Base-by-base conservation (phyloP, 1,140 invertebrate genomes). In the Sesamia nonagrioides region DNA sequence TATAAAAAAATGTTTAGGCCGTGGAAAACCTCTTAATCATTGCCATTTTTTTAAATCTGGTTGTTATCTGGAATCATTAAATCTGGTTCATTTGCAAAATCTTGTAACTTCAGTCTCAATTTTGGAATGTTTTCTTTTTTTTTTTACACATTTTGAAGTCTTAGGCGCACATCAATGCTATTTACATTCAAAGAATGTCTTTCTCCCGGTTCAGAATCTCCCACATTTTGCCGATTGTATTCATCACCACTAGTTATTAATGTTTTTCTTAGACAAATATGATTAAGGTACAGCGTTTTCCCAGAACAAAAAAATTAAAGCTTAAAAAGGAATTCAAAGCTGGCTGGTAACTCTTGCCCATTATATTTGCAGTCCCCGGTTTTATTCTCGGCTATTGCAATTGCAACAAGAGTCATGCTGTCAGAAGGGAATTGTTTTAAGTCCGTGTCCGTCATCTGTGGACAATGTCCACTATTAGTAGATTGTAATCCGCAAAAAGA, bases 391-490 rank as follows among this genome's bases (percentile, higher is more conserved):
- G 27, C 50, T 18, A 40, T 18, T 33, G 18, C 15, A 18, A 35
- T 40, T 61, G 45, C 48, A 50, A 69, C 35, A 17, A 58, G 42
- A 81, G 68, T 77, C 75, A 81, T 35, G 52, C 45, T 77, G 68
- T 77, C 15, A 79, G 17, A 78, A 75, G 56, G 50, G 58, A 77
- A 63, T 77, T 37, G 61, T 63, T 77, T 73, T 81, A 61, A 45
- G 66, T 78, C 75, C 82, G 84, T 82, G 89, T 88, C 91, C 89
- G 88, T 91, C 91, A 88, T 91, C 85, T 92, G 91, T 63, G 88
- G 86, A 91, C 90, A 92, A 91, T 92, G 89, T 89, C 89, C 88
- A 88, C 91, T 91, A 90, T 92, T 91, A 89, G 84, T 86, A 88
- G 91, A 89, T 91, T 91, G 88, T 90, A 88, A 91, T 89, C 82